Evolutionary conservation across 2,113 vertebrate genomes (phyloP).

Genomic region (Panurus biarmicus): DNA sequence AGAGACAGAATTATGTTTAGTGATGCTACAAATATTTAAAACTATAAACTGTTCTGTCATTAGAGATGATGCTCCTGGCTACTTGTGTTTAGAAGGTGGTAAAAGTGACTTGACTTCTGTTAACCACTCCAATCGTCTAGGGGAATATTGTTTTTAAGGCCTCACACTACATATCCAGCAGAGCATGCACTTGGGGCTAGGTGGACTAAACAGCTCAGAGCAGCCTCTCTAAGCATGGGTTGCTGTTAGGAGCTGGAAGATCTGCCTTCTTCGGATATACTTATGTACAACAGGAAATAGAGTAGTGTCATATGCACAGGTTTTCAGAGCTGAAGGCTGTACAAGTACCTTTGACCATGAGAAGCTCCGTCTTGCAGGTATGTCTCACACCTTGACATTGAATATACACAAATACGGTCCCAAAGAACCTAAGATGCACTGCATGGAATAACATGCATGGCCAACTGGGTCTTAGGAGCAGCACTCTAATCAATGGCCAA

Average conservation of each 20-base stretch:
- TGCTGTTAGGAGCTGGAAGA: neutral
- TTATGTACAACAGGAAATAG: neutral
- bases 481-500: neutral
- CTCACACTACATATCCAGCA: neutral
- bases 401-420: neutral
- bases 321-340: neutral
- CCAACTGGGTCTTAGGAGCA: neutral
- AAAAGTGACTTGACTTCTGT: neutral
- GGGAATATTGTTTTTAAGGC: neutral
- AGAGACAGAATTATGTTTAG: neutral
- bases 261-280: neutral
- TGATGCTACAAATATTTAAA: neutral
- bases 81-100: neutral
- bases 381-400: neutral
- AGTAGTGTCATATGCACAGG: neutral
- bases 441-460: neutral
- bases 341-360: neutral
- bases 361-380: neutral
- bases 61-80: neutral
- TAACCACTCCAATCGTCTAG: neutral
- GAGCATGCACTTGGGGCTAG: neutral
- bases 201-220: neutral
- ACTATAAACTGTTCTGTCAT: neutral
- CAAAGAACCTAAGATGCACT: neutral
- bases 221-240: accelerated